phyloP scores from a whole-genome alignment of 2,888 invertebrate species.

The Charanyca ferruginea region DNA sequence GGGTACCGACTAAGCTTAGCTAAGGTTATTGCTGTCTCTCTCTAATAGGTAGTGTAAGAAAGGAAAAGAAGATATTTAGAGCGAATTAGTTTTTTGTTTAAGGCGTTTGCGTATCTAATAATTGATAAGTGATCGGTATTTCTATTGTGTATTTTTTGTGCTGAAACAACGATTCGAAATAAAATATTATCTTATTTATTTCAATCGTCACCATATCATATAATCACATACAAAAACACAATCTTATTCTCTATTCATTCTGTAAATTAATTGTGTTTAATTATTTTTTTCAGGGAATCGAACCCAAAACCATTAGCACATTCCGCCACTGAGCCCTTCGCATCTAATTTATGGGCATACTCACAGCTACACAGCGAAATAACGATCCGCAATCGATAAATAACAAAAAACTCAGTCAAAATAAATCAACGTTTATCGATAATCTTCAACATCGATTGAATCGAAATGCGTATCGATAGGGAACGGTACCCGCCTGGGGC shows the following conservation, averaged over 20 bases:
- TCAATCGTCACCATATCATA: too few relatives aligned
- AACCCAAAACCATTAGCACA: slow-evolving; percentile 42
- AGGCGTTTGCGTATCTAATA: not conserved
- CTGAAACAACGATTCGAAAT: too few relatives aligned
- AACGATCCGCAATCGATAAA: slow-evolving; percentile 60
- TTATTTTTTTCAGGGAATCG: slow-evolving; percentile 19
- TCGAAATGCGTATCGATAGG: slow-evolving; percentile 60
- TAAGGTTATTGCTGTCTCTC: slow-evolving; percentile 4
- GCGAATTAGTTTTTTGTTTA: not conserved
- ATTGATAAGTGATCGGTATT: too few relatives aligned
- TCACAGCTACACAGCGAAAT: slow-evolving; percentile 58
- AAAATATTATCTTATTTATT: too few relatives aligned
- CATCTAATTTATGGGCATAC: slow-evolving; percentile 57
- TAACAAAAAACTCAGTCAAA: slow-evolving; percentile 62
- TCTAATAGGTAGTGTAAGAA: not conserved
- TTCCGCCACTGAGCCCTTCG: slow-evolving; percentile 36
- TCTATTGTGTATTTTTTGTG: too few relatives aligned
- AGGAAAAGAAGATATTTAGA: not conserved
- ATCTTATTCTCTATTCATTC: slow-evolving; percentile 1
- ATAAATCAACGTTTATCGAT: slow-evolving; percentile 67
- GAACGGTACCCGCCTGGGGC: slow-evolving; percentile 46
- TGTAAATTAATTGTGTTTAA: not conserved
- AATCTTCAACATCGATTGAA: slow-evolving; percentile 62
- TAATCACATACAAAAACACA: not conserved
- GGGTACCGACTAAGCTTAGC: not conserved